Conservation (phyloP, 2,113 vertebrate genomes). For the Platichthys flesus region DNA sequence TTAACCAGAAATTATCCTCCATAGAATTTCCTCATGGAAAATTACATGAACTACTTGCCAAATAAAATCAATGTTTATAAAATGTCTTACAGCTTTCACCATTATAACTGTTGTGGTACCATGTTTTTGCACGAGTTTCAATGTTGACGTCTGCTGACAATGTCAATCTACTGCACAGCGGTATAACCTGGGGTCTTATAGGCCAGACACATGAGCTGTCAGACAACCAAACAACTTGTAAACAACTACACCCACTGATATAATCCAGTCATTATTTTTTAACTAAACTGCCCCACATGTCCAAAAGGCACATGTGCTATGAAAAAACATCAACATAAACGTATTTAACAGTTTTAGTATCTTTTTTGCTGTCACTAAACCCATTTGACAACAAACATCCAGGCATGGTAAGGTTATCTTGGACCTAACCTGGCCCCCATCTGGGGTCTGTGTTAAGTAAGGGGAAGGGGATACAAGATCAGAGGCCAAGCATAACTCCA, state of each 20-base stretch:
- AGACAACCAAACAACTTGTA: background rate
- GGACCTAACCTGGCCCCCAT: background rate
- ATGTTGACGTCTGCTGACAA: background rate
- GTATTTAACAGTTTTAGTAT: background rate
- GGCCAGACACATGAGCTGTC: too few species aligned
- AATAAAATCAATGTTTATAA: too few species aligned
- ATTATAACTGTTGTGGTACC: too few species aligned
- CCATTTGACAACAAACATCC: slow-evolving; percentile 7
- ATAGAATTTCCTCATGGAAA: too few species aligned
- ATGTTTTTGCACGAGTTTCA: background rate
- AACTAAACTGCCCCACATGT: background rate
- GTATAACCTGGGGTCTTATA: background rate
- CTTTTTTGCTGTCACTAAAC: background rate
- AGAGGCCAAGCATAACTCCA: background rate
- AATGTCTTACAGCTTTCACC: too few species aligned
- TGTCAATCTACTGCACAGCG: background rate
- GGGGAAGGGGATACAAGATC: background rate
- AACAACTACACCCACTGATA: background rate
- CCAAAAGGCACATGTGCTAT: slow-evolving; percentile 26
- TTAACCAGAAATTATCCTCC: too few species aligned
- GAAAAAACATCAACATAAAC: background rate
- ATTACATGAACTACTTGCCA: too few species aligned
- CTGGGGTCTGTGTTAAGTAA: slow-evolving; percentile 5
- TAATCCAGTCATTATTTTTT: too few species aligned
- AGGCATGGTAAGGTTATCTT: slow-evolving; percentile 13